Conservation (phyloP, 2,888 invertebrate species). For the Lepidonotus clava region DNA sequence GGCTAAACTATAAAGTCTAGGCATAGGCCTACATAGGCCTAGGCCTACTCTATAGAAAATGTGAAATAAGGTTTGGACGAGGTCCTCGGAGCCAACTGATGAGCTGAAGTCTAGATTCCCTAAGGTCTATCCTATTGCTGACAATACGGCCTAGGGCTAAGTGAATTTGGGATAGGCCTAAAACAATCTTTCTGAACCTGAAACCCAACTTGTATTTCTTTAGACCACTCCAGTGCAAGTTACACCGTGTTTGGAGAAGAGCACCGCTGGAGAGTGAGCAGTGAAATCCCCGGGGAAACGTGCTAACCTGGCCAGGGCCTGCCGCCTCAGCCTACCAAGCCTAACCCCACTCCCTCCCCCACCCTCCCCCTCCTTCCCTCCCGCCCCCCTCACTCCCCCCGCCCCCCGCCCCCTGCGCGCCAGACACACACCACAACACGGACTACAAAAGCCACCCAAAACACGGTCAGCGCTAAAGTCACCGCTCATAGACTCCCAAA, state of each 20-base stretch:
- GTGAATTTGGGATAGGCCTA: too few species aligned
- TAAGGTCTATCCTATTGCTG: neutral
- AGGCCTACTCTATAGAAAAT: neutral
- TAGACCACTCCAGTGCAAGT: too few species aligned
- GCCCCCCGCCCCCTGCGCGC: neutral
- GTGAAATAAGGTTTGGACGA: neutral
- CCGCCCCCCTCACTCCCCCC: neutral
- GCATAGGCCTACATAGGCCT: neutral
- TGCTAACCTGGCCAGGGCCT: slow-evolving; percentile 34
- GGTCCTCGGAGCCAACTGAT: neutral
- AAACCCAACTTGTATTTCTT: too few species aligned
- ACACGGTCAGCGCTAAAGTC: neutral
- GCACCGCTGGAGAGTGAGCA: neutral
- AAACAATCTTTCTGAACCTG: too few species aligned
- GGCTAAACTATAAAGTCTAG: neutral
- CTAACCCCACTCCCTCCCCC: neutral
- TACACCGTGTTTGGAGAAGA: neutral
- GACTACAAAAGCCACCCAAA: slow-evolving; percentile 15
- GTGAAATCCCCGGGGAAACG: slow-evolving; percentile 8
- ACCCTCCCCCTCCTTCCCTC: neutral
- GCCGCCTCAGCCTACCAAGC: slow-evolving; percentile 28
- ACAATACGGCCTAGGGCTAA: too few species aligned
- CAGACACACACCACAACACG: slow-evolving; percentile 28
- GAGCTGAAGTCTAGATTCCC: neutral
- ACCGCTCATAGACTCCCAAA: neutral